phyloP scores from a whole-genome alignment of 2,797 vertebrate species.

The Sebastiscus albofasciatus region DNA sequence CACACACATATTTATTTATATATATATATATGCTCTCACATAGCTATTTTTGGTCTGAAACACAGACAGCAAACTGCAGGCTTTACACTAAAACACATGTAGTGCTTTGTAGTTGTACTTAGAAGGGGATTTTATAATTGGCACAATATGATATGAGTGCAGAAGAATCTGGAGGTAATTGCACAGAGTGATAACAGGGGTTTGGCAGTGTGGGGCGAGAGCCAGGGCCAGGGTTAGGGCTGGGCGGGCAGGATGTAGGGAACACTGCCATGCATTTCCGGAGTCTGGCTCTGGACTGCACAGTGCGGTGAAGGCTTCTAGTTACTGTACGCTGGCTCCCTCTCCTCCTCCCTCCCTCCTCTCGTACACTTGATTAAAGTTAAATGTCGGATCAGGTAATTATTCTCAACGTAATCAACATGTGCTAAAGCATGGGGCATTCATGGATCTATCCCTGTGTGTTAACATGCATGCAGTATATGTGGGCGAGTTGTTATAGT shows the following conservation, averaged over 20 bases:
- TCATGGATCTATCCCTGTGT: slow-evolving; percentile 9
- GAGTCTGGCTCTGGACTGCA: slow-evolving; percentile 72
- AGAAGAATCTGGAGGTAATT: slow-evolving; percentile 80
- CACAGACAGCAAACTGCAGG: slow-evolving; percentile 19
- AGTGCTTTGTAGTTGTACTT: slow-evolving; percentile 52
- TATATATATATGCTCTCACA: neutral
- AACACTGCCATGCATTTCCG: slow-evolving; percentile 83
- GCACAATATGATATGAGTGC: slow-evolving; percentile 59
- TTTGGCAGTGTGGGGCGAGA: slow-evolving; percentile 72
- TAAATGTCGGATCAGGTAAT: slow-evolving; percentile 34
- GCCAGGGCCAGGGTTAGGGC: slow-evolving; percentile 71
- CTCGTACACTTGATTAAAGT: slow-evolving; percentile 45
- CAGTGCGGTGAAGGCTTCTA: slow-evolving; percentile 63
- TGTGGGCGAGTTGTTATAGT: slow-evolving; percentile 51
- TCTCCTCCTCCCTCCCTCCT: slow-evolving; percentile 22
- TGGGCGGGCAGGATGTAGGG: slow-evolving; percentile 81
- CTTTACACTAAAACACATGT: slow-evolving; percentile 46
- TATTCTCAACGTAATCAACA: slow-evolving; percentile 30
- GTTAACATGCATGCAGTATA: slow-evolving; percentile 40
- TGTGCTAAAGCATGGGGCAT: slow-evolving; percentile 18
- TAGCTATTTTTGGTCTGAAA: slow-evolving; percentile 6
- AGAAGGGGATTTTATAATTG: slow-evolving; percentile 65
- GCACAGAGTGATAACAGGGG: slow-evolving; percentile 80
- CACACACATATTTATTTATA: neutral
- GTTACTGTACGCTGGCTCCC: slow-evolving; percentile 52